These are phyloP conservation scores for Rhipidura dahli DNA, from an alignment of 2,113 vertebrate species.

Conservation along the genomic window DNA sequence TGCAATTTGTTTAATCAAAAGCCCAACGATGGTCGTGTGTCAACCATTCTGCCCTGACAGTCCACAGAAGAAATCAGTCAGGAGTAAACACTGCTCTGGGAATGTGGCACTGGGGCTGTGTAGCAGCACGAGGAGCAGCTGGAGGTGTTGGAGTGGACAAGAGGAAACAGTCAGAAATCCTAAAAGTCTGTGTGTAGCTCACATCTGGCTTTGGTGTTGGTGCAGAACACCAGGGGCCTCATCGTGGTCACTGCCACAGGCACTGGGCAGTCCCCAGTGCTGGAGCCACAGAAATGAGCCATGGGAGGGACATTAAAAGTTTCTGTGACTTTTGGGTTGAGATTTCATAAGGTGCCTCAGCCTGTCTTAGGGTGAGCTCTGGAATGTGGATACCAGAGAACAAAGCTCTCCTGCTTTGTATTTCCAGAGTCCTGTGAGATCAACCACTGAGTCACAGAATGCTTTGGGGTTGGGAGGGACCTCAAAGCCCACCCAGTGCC, in stretches of 20 bases:
- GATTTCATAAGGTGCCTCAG: neutral
- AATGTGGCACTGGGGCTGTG: accelerated
- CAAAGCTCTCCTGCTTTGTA: neutral
- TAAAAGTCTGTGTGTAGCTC: neutral
- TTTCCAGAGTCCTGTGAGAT: neutral
- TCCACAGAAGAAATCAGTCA: accelerated
- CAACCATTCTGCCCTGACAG: neutral
- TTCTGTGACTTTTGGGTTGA: neutral
- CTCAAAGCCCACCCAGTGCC: accelerated
- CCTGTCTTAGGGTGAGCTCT: neutral
- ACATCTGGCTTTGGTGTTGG: neutral
- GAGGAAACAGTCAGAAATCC: neutral
- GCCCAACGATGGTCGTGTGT: accelerated
- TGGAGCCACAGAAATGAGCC: neutral
- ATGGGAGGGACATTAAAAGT: neutral
- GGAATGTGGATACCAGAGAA: neutral
- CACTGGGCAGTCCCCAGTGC: neutral
- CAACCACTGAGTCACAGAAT: neutral
- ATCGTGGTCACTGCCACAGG: accelerated
- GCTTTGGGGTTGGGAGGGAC: neutral
- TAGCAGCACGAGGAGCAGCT: accelerated
- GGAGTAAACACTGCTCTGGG: neutral
- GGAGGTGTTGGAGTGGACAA: neutral
- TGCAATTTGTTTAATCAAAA: neutral
- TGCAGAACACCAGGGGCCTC: accelerated